Evolutionary conservation across 1,140 invertebrate species (phyloP).

Genomic region (Venturia canescens): DNA sequence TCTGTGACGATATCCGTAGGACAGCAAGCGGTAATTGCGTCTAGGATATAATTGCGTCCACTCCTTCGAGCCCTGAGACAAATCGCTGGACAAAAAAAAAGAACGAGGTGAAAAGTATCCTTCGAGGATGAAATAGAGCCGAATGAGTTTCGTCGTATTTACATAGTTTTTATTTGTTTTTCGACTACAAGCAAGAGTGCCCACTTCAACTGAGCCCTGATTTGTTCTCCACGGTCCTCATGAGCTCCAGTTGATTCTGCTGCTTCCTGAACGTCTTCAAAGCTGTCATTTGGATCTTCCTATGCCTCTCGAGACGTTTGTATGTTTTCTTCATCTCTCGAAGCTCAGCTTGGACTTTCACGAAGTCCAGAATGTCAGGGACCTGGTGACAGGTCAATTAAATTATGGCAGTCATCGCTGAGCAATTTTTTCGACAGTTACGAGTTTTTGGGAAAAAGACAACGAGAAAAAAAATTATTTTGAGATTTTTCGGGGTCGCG

Average conservation of each 20-base stretch:
- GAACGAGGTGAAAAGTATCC: background rate
- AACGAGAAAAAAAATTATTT: no score
- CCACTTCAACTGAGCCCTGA: background rate
- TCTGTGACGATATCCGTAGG: conserved; percentile 58
- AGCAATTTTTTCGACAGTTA: no score
- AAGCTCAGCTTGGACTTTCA: conserved; percentile 75
- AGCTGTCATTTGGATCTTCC: conserved; percentile 70
- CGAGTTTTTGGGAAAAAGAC: no score
- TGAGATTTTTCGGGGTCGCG: no score
- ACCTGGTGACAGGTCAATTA: conserved; percentile 61
- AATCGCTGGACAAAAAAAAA: background rate
- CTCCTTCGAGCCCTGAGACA: conserved; percentile 6
- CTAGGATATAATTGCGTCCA: conserved; percentile 54
- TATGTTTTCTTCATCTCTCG: conserved; percentile 74
- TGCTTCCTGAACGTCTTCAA: conserved; percentile 45
- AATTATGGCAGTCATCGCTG: no score
- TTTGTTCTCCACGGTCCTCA: background rate
- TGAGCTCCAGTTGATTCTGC: conserved; percentile 28
- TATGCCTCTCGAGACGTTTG: conserved; percentile 75
- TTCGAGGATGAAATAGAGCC: background rate
- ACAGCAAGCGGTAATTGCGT: conserved; percentile 52
- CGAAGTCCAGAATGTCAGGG: conserved; percentile 79
- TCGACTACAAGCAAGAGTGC: background rate
- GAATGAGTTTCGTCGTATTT: background rate
- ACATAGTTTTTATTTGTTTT: background rate